Evolutionary conservation across 2,888 invertebrate species (phyloP).

Genomic region (Agrotis puta): DNA sequence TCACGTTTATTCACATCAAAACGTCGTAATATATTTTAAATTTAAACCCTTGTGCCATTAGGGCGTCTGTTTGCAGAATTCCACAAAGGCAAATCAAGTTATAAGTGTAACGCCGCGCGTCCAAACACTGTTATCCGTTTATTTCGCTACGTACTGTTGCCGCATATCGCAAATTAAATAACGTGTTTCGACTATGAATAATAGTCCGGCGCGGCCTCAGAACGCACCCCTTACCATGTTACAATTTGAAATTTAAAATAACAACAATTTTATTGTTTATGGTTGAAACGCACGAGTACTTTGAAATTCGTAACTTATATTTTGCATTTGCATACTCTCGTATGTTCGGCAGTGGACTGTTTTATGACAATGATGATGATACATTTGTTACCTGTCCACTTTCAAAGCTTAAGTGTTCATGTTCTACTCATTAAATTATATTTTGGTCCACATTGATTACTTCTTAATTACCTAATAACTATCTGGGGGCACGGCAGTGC

Average conservation of each 20-base stretch:
- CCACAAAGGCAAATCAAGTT: slow-evolving; percentile 88
- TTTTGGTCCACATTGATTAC: not conserved
- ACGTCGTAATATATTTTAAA: slow-evolving; percentile 81
- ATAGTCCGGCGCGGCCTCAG: slow-evolving; percentile 69
- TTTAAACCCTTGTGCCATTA: slow-evolving; percentile 85
- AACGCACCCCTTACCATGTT: slow-evolving; percentile 69
- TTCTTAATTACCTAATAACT: not conserved
- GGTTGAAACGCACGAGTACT: slow-evolving; percentile 52
- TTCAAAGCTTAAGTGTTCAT: slow-evolving; percentile 23
- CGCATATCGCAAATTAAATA: slow-evolving; percentile 88
- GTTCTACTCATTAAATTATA: not conserved
- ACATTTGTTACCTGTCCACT: slow-evolving; percentile 34
- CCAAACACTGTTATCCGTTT: slow-evolving; percentile 84
- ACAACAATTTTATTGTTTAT: slow-evolving; percentile 68
- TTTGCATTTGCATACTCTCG: too few relatives aligned
- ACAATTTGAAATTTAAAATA: slow-evolving; percentile 77
- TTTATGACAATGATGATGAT: not conserved
- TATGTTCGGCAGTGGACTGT: too few relatives aligned
- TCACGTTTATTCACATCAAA: slow-evolving; percentile 73
- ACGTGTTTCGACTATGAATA: slow-evolving; percentile 84
- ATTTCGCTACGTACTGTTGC: slow-evolving; percentile 83
- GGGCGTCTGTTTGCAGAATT: slow-evolving; percentile 81
- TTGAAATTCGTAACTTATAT: slow-evolving; percentile 56
- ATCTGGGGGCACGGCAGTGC: not conserved
- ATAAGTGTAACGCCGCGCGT: slow-evolving; percentile 82